Conservation (phyloP, 2,797 vertebrate species). For the Astyanax mexicanus region DNA sequence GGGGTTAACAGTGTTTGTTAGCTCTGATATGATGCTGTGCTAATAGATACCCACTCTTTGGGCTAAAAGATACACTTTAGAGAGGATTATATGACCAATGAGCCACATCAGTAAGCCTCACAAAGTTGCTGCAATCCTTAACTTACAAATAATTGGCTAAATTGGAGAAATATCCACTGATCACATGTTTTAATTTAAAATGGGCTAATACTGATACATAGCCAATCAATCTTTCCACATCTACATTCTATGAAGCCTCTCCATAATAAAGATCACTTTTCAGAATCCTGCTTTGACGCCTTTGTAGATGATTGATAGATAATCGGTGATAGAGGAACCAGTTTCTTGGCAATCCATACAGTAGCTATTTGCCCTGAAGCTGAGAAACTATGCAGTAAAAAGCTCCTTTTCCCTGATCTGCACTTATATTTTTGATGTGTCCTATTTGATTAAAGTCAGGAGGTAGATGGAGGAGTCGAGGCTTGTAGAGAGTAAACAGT, state of each 20-base stretch:
- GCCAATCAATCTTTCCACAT: too few species aligned
- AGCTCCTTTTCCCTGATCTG: neutral
- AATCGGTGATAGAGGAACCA: neutral
- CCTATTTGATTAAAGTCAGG: constrained; percentile 10
- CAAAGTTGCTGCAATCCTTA: too few species aligned
- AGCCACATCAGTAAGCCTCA: too few species aligned
- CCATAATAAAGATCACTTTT: neutral
- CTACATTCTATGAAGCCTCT: neutral
- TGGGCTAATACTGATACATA: too few species aligned
- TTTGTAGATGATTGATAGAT: neutral
- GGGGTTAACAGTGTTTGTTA: too few species aligned
- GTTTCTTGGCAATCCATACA: neutral
- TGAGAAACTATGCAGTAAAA: neutral
- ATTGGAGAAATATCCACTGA: too few species aligned
- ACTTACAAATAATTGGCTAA: too few species aligned
- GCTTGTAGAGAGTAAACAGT: constrained; percentile 6
- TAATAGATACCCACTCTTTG: too few species aligned
- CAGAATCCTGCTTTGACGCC: neutral
- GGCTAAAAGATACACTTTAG: too few species aligned
- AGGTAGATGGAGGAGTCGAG: neutral
- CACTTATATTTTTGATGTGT: neutral
- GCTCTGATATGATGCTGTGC: too few species aligned
- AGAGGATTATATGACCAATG: too few species aligned
- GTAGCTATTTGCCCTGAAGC: neutral
- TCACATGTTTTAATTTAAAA: too few species aligned